Evolutionary conservation across 2,888 invertebrate species (phyloP), one percentile per base, ranked within the genome.

Genomic region (Tenthredo amoena): DNA sequence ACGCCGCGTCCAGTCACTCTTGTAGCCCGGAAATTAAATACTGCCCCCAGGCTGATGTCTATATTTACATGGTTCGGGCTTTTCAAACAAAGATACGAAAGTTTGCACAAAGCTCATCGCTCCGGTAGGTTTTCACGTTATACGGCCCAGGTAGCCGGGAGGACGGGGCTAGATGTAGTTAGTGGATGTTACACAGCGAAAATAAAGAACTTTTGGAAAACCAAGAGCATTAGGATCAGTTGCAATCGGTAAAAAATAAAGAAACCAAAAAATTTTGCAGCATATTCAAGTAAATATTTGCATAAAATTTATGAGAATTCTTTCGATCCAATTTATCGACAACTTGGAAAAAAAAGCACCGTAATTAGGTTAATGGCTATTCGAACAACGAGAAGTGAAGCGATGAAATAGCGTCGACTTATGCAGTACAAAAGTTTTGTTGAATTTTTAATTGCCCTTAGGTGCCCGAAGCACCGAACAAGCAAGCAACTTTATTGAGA

Each of bases 11-110:
- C 83, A 83, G 83, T 50, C 68, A 71, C 71, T 83, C 83, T 71
- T 76, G 77, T 82, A 84, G 87, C 81, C 91, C 91, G 91, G 91
- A 91, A 91, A 91, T 91, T 91, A 91, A 91, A 90, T 90, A 89
- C 89, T 86, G 88, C 87, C 89, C 83, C 85, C 86, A 86, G 88
- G 74, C 84, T 15, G 84, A 76, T 82, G 58, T 47, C 82, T 81
- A 82, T 81, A 81, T 85, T 82, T 85, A 81, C 85, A 85, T 82
- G 71, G 72, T 81, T 55, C 82, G 58, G 71, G 85, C 85, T 85
- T 85, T 81, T 21, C 85, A 81, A 82, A 81, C 85, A 81, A 85
- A 82, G 68, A 85, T 81, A 72, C 85, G 81, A 82, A 82, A 85
- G 81, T 85, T 85, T 85, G 43, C 82, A 34, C 82, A 50, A 55